Conservation (phyloP, 2,797 vertebrate species). For the Amazona finschi region DNA sequence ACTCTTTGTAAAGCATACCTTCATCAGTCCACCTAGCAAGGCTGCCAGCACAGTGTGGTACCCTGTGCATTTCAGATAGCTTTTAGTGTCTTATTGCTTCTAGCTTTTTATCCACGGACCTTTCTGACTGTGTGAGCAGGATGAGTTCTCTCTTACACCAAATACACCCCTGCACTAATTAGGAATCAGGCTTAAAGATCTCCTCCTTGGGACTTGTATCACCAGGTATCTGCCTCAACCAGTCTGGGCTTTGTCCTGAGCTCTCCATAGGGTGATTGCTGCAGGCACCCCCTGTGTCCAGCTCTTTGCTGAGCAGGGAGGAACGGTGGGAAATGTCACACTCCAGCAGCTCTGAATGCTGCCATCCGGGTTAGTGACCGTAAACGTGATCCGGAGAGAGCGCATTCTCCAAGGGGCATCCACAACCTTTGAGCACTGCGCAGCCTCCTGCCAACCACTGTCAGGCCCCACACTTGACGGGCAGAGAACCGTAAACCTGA, state of each 20-base stretch:
- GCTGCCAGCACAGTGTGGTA: neutral
- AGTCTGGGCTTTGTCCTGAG: neutral
- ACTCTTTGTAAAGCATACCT: neutral
- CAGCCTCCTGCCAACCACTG: neutral
- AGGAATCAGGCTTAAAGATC: neutral
- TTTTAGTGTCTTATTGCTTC: neutral
- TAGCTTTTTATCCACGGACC: neutral
- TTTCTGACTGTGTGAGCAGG: rapidly evolving
- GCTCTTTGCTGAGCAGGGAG: neutral
- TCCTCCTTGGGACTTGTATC: neutral
- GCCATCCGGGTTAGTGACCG: neutral
- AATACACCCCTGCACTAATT: neutral
- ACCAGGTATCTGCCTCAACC: rapidly evolving
- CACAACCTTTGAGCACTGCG: neutral
- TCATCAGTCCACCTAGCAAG: neutral
- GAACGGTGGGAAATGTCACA: neutral
- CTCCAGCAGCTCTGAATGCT: neutral
- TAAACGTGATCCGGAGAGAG: neutral
- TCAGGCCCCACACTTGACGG: neutral
- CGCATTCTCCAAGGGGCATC: neutral
- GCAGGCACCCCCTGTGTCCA: rapidly evolving
- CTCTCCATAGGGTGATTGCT: neutral
- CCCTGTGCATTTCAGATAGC: neutral
- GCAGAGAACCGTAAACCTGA: neutral
- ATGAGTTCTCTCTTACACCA: neutral